phyloP scores from a whole-genome alignment of 2,797 vertebrate species.

The Leuciscus waleckii region DNA sequence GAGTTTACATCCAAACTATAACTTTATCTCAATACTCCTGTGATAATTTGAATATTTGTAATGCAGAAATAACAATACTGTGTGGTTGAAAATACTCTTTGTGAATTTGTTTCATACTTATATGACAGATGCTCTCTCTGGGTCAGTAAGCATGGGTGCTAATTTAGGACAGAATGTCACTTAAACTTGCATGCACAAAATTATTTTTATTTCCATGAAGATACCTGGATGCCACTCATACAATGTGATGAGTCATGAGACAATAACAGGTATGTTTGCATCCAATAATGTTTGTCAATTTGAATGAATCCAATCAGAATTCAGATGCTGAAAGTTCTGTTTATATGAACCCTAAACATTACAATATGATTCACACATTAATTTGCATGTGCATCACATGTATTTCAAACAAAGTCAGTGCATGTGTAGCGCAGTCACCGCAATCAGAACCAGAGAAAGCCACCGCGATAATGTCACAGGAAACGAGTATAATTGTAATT shows the following conservation, averaged over 20 bases:
- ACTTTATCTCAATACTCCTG: not conserved
- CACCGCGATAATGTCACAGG: no score
- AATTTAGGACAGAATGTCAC: not conserved
- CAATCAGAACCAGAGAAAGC: no score
- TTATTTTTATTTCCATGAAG: not conserved
- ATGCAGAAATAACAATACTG: not conserved
- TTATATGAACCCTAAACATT: not conserved
- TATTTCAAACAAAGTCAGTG: not conserved
- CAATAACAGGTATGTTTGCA: not conserved
- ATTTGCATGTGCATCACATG: not conserved
- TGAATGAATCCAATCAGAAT: not conserved
- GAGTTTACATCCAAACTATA: not conserved
- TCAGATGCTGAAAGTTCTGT: not conserved
- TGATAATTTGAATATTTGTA: not conserved
- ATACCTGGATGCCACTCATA: not conserved
- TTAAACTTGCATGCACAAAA: not conserved
- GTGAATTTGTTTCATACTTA: not conserved
- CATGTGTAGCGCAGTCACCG: not conserved
- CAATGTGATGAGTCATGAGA: not conserved
- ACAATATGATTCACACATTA: not conserved
- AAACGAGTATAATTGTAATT: no score
- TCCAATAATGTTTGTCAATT: not conserved
- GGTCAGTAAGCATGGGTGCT: not conserved
- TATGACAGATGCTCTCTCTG: no score
- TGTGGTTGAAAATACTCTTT: not conserved